Base-by-base conservation (phyloP, 2,113 vertebrate genomes). In the Edolisoma coerulescens region DNA sequence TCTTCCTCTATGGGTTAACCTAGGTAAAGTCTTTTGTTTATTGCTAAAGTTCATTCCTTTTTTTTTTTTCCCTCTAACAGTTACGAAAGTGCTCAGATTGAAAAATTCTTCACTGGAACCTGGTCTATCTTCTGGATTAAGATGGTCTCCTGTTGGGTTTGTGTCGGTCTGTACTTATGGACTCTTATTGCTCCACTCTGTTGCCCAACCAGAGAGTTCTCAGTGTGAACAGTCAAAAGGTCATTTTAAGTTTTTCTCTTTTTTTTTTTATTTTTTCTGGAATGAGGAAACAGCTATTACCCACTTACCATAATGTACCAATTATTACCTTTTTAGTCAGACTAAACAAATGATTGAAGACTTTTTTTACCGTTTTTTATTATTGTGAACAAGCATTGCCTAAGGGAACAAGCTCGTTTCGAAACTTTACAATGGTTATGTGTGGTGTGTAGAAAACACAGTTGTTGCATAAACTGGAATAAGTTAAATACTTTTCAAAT, bases 61-160 rank as follows among this genome's bases (percentile, higher is more conserved):
- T 52, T n/a, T 50, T 33, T 80, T 42, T 74, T n/a, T 11, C 2
- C 42, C 23, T 39, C 78, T 93, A 52, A 70, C 98, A 99, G 99
- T 94, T 99, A 99, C 1, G 98, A 99, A 78, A 93, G 97, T 44
- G 99, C 99, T 92, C 97, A 98, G 96, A 99, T 99, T 18, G 99
- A 99, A 97, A 98, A 98, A 80, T 98, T 99, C 92, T 98, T 99
- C 95, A 98, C 98, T 0, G 99, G 98, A 32, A 99, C 98, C 97
- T 98, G 98, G 98, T 99, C 99, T 10, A 98, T 98, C 89, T 99
- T 99, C 98, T 99, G 99, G 99, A 98, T 99, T 95, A 99, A 99
- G 98, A 99, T 99, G 98, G 98, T 89, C 7, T 99, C 99, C 79
- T 99, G 99, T 74, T 99, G 99, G 99, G 78, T 99, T 64, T 99